phyloP scores from a whole-genome alignment of 2,888 invertebrate genomes.

The Harmothoe impar region DNA sequence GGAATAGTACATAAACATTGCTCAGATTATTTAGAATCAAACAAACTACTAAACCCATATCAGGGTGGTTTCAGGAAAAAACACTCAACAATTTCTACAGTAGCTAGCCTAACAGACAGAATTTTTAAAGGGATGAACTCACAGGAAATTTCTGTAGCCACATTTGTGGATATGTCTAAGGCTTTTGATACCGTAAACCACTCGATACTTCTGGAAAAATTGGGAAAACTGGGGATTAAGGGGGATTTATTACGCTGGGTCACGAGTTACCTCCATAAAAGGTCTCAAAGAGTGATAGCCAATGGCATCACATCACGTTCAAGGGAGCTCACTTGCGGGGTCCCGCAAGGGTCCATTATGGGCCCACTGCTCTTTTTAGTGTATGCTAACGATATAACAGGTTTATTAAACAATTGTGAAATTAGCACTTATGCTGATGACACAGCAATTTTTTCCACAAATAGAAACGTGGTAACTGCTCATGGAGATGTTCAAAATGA shows the following conservation, averaged over 20 bases:
- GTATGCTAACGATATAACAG: background rate
- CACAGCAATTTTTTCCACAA: background rate
- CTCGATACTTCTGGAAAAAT: background rate
- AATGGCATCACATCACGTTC: background rate
- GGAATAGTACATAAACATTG: background rate
- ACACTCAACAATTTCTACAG: background rate
- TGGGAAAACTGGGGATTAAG: background rate
- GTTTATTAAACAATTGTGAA: background rate
- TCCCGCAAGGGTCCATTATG: background rate
- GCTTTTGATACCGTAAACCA: background rate
- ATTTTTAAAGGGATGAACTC: background rate
- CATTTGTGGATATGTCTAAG: background rate
- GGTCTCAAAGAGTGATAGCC: background rate
- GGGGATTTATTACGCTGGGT: background rate
- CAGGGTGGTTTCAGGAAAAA: constrained; percentile 9
- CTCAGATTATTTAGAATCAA: background rate
- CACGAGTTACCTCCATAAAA: background rate
- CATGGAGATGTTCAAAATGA: background rate
- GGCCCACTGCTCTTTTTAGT: background rate
- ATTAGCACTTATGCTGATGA: background rate
- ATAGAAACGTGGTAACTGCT: background rate
- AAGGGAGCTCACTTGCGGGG: background rate
- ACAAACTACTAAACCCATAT: background rate
- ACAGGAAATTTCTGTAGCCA: background rate
- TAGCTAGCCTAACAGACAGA: background rate